phyloP scores from a whole-genome alignment of 35 echinoderm and acorn worm species.

The Amphiura filiformis region DNA sequence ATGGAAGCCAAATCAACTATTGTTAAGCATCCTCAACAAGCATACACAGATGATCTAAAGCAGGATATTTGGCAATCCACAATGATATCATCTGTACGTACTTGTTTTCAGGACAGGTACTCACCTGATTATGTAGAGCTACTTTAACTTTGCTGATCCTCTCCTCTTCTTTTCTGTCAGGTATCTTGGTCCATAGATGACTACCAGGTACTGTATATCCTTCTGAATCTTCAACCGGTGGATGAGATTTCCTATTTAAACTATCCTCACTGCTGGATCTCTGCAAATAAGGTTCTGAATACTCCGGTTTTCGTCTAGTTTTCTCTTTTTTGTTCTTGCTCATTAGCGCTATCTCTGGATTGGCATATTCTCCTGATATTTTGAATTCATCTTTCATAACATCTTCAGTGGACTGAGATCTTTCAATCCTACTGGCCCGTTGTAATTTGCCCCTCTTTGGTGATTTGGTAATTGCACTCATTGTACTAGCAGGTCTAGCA shows the following conservation, averaged over 20 bases:
- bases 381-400: not conserved
- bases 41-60: no score
- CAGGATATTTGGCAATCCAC: no score
- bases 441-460: not conserved
- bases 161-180: not conserved
- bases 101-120: no score
- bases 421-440: not conserved
- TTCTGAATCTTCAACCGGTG: not conserved
- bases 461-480: not conserved
- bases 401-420: not conserved
- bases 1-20: no score
- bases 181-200: constrained; percentile 13
- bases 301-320: not conserved
- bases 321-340: not conserved
- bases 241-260: not conserved
- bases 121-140: not conserved
- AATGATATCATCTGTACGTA: no score
- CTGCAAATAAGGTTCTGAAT: not conserved
- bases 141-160: not conserved
- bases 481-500: not conserved
- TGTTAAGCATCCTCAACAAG: no score
- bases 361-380: not conserved
- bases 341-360: not conserved
- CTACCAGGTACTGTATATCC: constrained; percentile 19
- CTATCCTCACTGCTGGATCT: not conserved